Evolutionary conservation across 2,797 vertebrate genomes (phyloP).

Genomic region (Microcaecilia unicolor): DNA sequence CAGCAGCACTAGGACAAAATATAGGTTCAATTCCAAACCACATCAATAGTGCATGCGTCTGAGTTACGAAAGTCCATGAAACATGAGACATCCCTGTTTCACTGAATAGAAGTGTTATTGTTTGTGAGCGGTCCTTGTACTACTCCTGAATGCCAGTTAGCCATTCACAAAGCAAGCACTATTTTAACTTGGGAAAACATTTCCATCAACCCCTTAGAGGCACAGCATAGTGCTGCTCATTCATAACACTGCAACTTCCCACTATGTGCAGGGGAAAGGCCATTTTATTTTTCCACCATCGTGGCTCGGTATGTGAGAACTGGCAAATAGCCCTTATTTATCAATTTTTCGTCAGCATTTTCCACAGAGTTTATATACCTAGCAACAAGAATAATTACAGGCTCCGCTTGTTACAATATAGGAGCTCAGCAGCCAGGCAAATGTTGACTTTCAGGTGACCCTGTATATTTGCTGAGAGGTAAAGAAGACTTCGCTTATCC

Average conservation of each 20-base stretch:
- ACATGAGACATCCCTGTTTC: not conserved
- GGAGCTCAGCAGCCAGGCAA: too few relatives aligned
- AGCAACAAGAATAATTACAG: too few relatives aligned
- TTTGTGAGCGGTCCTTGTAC: not conserved
- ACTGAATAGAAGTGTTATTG: slow-evolving; percentile 18
- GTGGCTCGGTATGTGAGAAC: too few relatives aligned
- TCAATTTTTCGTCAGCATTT: too few relatives aligned
- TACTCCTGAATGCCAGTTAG: slow-evolving; percentile 1
- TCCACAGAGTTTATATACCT: too few relatives aligned
- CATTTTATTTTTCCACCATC: too few relatives aligned
- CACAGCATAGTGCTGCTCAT: slow-evolving; percentile 12
- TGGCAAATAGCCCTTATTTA: too few relatives aligned
- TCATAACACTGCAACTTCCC: slow-evolving; percentile 19
- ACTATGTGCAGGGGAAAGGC: too few relatives aligned
- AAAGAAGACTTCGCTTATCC: too few relatives aligned
- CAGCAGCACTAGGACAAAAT: slow-evolving; percentile 13
- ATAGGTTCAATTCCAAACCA: slow-evolving; percentile 20
- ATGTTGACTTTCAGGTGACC: too few relatives aligned
- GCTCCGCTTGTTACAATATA: too few relatives aligned
- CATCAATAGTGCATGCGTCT: not conserved
- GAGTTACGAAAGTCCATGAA: slow-evolving; percentile 10
- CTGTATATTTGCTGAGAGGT: too few relatives aligned
- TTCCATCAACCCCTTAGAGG: slow-evolving; percentile 1
- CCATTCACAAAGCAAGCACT: not conserved
- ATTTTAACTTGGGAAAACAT: slow-evolving; percentile 3